Percentiles rank a stretch among this genome's conserved stretches.
phyloP scores from a whole-genome alignment of 2,113 vertebrate genomes.

The Megaceryle maxima region DNA sequence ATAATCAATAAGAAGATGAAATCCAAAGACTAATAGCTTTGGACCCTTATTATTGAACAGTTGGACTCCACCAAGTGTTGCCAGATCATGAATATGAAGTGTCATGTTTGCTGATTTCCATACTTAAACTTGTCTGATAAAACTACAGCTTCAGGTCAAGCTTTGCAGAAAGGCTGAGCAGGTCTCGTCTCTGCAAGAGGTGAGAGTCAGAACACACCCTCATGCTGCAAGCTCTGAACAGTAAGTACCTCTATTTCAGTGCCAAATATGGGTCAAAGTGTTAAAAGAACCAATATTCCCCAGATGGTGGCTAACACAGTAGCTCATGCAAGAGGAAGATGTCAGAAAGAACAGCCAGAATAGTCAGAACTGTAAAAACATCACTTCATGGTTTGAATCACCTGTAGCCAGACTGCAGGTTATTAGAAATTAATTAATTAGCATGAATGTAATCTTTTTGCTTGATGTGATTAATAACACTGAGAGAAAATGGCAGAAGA shows the following conservation, averaged over 20 bases:
- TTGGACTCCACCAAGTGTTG: not conserved
- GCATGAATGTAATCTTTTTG: not conserved
- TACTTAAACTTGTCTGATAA: not conserved
- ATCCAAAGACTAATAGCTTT: not conserved
- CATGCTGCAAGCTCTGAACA: not conserved
- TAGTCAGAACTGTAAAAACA: not conserved
- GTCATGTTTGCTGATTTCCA: not conserved
- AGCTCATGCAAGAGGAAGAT: not conserved
- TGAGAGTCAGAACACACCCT: not conserved
- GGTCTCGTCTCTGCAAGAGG: not conserved
- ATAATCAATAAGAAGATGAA: constrained; percentile 11
- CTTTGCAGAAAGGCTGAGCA: not conserved
- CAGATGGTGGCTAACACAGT: not conserved
- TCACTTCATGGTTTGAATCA: not conserved
- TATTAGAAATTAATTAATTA: not conserved
- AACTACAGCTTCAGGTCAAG: not conserved
- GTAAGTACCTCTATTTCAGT: not conserved
- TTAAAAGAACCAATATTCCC: not conserved
- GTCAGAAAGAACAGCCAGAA: not conserved
- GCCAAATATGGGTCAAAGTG: not conserved
- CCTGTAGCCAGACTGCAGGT: not conserved
- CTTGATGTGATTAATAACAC: not conserved
- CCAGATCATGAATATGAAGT: not conserved
- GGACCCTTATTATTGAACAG: not conserved
- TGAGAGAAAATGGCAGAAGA: not conserved